These are phyloP conservation scores for Lophochroa leadbeateri DNA, from an alignment of 2,113 vertebrate genomes.

Conservation along the genomic window DNA sequence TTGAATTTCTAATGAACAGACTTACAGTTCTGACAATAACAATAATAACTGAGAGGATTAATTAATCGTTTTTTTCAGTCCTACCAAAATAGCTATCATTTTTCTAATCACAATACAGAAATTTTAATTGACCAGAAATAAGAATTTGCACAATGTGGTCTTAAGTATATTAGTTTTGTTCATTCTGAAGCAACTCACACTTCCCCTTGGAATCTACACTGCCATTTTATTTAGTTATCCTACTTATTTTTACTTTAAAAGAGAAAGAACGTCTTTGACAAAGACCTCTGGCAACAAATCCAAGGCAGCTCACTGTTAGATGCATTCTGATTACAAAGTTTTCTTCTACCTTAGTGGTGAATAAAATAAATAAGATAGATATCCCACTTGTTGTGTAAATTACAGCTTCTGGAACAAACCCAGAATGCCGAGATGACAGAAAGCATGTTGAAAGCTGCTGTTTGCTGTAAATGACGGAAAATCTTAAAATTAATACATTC, in stretches of 20 bases:
- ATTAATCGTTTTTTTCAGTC: slow-evolving; percentile 67
- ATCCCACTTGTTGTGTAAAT: slow-evolving; percentile 30
- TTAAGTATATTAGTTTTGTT: slow-evolving; percentile 2
- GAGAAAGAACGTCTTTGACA: slow-evolving; percentile 8
- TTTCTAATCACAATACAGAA: slow-evolving; percentile 56
- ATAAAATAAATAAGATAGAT: background rate
- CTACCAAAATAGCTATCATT: slow-evolving; percentile 60
- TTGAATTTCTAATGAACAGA: slow-evolving; percentile 63
- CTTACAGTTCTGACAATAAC: slow-evolving; percentile 23
- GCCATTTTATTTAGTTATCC: background rate
- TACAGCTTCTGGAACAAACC: slow-evolving; percentile 2
- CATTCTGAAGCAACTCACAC: background rate
- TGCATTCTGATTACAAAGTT: background rate
- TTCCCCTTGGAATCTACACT: background rate
- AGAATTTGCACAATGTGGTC: background rate
- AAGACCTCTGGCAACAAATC: slow-evolving; percentile 19
- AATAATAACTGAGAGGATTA: slow-evolving; percentile 71
- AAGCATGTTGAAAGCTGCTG: background rate
- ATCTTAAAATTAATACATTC: background rate
- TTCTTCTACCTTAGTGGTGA: background rate
- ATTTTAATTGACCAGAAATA: slow-evolving; percentile 60
- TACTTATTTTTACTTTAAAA: slow-evolving; percentile 10
- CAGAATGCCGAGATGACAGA: background rate
- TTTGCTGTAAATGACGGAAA: background rate
- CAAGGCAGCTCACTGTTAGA: background rate